A percentile compares a stretch with the other conserved stretches of the same genome.
Evolutionary conservation across 2,113 vertebrate genomes (phyloP).

Genomic region (Phylloscopus trochilus): DNA sequence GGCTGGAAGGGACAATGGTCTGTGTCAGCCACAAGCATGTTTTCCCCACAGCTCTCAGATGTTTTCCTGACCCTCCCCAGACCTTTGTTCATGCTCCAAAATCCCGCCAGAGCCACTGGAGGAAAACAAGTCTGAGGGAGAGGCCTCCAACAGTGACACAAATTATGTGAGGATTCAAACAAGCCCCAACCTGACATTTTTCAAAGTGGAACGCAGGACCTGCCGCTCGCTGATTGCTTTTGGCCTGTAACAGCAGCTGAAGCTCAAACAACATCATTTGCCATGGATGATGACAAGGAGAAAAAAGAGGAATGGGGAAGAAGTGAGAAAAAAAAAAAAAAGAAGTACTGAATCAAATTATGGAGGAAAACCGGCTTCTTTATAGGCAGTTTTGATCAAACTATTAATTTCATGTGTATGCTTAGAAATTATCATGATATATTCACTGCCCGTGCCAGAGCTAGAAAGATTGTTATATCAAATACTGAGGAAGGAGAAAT

Average conservation of each 20-base stretch:
- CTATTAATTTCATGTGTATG: not conserved
- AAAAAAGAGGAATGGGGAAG: not conserved
- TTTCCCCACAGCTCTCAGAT: not conserved
- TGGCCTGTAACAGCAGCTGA: not conserved
- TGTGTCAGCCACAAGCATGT: rapidly evolving
- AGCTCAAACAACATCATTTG: not conserved
- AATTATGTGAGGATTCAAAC: slow-evolving; percentile 9
- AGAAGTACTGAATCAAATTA: not conserved
- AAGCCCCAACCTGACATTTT: slow-evolving; percentile 32
- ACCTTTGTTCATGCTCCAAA: not conserved
- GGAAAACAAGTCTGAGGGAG: not conserved
- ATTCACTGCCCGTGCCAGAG: not conserved
- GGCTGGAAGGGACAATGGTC: not conserved
- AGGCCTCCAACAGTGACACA: not conserved
- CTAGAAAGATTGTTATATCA: not conserved
- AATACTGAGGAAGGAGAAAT: not conserved
- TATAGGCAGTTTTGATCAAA: not conserved
- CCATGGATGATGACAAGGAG: not conserved
- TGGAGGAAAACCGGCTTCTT: not conserved
- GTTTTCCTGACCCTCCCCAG: not conserved
- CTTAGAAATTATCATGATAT: not conserved
- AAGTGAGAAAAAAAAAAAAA: not conserved
- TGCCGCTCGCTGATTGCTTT: not conserved
- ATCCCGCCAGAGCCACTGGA: not conserved
- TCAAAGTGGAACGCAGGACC: not conserved